Base-by-base conservation (phyloP, 2,888 invertebrate species). In the Ichneumoninae sp. region DNA sequence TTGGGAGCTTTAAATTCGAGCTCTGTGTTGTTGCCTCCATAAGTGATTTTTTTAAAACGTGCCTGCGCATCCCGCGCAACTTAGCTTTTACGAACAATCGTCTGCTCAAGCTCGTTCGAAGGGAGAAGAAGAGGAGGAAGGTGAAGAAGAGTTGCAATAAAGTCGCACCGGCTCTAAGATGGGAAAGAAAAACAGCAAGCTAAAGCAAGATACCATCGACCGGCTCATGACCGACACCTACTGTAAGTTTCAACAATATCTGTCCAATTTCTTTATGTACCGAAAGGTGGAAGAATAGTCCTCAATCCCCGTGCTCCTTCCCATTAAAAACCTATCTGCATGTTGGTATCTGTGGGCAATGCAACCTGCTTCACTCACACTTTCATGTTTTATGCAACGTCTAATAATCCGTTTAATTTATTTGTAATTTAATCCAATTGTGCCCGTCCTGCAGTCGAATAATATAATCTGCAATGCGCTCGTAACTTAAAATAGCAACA, bases 171-270 rank as follows among this genome's bases (percentile, higher is more conserved):
- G 74, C 74, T 84, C 89, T 89, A 95, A 95, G 91, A 98, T 98
- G 98, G 98, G 98, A 92, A 98, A 98, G 96, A 98, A 98, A 95
- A 98, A 98, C 94, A 98, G 98, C 82, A 98, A 98, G 95, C 96
- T 98, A 94, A 98, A 98, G 96, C 97, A 98, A 94, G 98, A 98
- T 94, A 98, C 98, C 91, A 98, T 98, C 94, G 98, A 98, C 94
- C 96, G 97, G 90, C 96, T 98, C 89, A 98, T 98, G 89, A 97
- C 96, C 88, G 98, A 97, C 91, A 98, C 98, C 88, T 98, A 98
- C 95, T 98, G 98, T 98, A 94, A 98, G 98, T 96, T 93, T 54
- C 54, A 73, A 57, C 52, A 36, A 13, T 33, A 1, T 63, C n/a
- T 63, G 30, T 33, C 6, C 7, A n/a, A n/a, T 63, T 63, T 33